Base-by-base conservation (phyloP, 2,113 vertebrate species). In the Nesogale talazaci region DNA sequence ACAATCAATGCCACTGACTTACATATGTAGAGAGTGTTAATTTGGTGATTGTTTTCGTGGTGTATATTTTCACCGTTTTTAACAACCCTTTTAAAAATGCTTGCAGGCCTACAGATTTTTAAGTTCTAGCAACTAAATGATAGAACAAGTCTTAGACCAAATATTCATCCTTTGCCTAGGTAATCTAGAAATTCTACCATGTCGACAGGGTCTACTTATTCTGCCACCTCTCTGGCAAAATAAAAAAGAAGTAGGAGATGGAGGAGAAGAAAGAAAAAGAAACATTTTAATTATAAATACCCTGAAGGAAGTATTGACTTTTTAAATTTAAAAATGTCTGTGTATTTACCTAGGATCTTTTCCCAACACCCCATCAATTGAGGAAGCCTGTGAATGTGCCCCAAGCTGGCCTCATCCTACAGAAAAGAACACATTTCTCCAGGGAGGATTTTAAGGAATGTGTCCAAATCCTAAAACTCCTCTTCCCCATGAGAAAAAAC, bases 401-500 rank as follows among this genome's bases (percentile, higher is more conserved):
- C 52, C 83, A 78, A 83, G 31, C 94, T 91, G 89, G 82, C 83
- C 96, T 78, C 93, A 96, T 97, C 95, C 97, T 97, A 95, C 93
- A 91, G 92, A 74, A 92, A 67, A 97, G 75, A 94, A 97, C 88
- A 87, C 56, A 29, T 86, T 95, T 96, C 86, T 93, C 31, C 90
- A 94, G 67, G 65, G 67, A 84, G 59, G 63, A 94, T 87, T 90
- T 19, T 95, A 75, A 93, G 5, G 27, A 97, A 96, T 75, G 40
- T 83, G 88, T 95, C 89, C 93, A 94, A 97, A 94, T 90, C 89
- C 95, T 94, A 94, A 97, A 97, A 93, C 83, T 92, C 65, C 6
- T 25, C 87, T 97, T n/a, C 1, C 88, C 80, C 82, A 23, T 34
- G 86, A 97, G 95, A 89, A 96, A 95, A 65, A 97, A 79, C 36